Conservation (phyloP, 2,888 invertebrate genomes). For the Lasioglossum leucozonium region DNA sequence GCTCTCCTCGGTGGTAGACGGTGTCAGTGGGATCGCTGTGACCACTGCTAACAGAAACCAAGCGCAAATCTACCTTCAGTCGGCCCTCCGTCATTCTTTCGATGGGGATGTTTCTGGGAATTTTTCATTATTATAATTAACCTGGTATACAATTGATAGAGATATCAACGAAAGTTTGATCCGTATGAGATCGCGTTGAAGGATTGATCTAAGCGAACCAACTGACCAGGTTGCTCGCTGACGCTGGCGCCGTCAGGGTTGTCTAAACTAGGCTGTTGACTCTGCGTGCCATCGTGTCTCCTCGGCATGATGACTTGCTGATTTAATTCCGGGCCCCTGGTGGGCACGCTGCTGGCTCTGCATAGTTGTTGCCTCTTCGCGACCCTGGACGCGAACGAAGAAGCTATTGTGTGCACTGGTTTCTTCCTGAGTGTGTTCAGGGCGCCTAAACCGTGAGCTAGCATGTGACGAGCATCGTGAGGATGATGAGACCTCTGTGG, state of each 20-base stretch:
- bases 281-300: conserved; percentile 87
- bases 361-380: conserved; percentile 86
- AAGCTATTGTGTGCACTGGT: conserved; percentile 72
- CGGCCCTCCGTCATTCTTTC: background rate
- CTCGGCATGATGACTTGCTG: conserved; percentile 82
- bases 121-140: too few relatives aligned
- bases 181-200: too few relatives aligned
- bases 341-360: conserved; percentile 90
- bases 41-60: conserved; percentile 58
- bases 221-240: conserved; percentile 66
- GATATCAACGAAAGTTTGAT: too few relatives aligned
- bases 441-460: conserved; percentile 84
- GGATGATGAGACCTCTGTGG: conserved; percentile 72
- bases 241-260: conserved; percentile 72
- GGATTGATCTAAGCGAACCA: background rate
- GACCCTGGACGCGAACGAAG: conserved; percentile 65
- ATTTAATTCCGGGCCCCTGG: conserved; percentile 85
- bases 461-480: conserved; percentile 80
- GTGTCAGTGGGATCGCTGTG: conserved; percentile 84
- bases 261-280: conserved; percentile 86
- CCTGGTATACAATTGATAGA: too few relatives aligned
- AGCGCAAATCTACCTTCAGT: background rate
- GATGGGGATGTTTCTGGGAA: too few relatives aligned
- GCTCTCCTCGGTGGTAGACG: conserved; percentile 87
- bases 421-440: conserved; percentile 92